These are phyloP conservation scores for Cyclophora albipunctata DNA, from an alignment of 2,888 invertebrate genomes.

Conservation along the genomic window DNA sequence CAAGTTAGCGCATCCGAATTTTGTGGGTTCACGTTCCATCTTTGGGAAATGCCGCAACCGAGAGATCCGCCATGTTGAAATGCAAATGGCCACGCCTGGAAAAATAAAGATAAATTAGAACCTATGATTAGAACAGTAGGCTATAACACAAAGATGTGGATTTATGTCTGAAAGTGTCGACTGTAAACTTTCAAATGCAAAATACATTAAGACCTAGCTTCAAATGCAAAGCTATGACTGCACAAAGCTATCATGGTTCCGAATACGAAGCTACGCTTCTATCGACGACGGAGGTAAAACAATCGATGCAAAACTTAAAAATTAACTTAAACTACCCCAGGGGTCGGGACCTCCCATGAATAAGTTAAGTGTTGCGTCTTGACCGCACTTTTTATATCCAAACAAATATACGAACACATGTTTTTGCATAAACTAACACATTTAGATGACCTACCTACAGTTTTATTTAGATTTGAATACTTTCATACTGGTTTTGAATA, in stretches of 20 bases:
- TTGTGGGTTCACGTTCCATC: conserved; percentile 55
- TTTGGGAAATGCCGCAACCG: conserved; percentile 60
- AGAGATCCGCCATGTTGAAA: conserved; percentile 79
- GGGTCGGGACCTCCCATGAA: conserved; percentile 36
- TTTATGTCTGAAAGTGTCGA: no score
- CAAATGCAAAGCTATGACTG: no score
- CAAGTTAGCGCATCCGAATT: conserved; percentile 23
- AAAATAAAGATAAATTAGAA: conserved; percentile 22
- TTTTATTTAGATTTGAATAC: conserved; percentile 16
- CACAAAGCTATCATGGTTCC: no score
- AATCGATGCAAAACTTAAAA: no score
- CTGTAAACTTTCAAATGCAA: no score
- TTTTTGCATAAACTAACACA: conserved; percentile 37
- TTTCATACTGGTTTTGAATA: not conserved
- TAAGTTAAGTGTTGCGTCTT: conserved; percentile 23
- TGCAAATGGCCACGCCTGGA: conserved; percentile 88
- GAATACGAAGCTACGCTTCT: no score
- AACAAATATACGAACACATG: conserved; percentile 28
- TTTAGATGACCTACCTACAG: conserved; percentile 18
- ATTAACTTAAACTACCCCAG: not conserved
- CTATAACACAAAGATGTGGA: no score
- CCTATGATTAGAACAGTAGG: no score
- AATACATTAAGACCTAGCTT: no score
- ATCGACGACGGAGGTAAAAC: no score
- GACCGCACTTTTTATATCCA: conserved; percentile 50